Percentiles rank a stretch among this genome's conserved stretches.
phyloP scores from a whole-genome alignment of 2,797 vertebrate genomes.

The Erpetoichthys calabaricus region DNA sequence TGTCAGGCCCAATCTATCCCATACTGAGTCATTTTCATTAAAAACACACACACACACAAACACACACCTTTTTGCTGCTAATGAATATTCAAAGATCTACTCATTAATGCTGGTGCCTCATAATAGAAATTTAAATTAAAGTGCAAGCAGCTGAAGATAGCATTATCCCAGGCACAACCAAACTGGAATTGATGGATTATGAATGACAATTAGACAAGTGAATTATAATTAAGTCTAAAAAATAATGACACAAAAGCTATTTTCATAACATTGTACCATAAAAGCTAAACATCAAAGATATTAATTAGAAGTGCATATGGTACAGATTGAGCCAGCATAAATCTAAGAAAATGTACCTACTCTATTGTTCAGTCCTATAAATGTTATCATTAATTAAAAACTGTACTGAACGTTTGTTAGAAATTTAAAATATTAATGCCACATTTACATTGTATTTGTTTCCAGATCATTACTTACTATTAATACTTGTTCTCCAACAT shows the following conservation, averaged over 20 bases:
- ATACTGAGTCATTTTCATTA: slow-evolving; percentile 45
- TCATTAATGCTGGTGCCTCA: slow-evolving; percentile 65
- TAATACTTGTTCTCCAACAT: no score
- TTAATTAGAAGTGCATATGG: no score
- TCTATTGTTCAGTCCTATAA: no score
- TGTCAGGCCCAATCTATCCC: slow-evolving; percentile 39
- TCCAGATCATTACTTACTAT: no score
- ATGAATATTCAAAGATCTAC: slow-evolving; percentile 68
- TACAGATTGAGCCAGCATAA: no score
- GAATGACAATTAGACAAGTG: slow-evolving; percentile 63
- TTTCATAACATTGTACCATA: slow-evolving; percentile 29
- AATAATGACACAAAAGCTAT: slow-evolving; percentile 30
- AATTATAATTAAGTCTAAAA: slow-evolving; percentile 55
- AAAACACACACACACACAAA: slow-evolving; percentile 43
- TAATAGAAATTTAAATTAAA: slow-evolving; percentile 71
- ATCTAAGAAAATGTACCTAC: no score
- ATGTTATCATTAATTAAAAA: no score
- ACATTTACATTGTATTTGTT: no score
- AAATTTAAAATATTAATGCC: no score
- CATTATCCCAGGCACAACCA: slow-evolving; percentile 45
- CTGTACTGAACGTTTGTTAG: no score
- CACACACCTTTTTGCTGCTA: slow-evolving; percentile 40
- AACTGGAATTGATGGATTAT: slow-evolving; percentile 50
- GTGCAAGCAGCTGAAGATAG: slow-evolving; percentile 61
- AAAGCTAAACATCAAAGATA: slow-evolving; percentile 19